phyloP scores from a whole-genome alignment of 2,113 vertebrate genomes.

The Hiodon alosoides region DNA sequence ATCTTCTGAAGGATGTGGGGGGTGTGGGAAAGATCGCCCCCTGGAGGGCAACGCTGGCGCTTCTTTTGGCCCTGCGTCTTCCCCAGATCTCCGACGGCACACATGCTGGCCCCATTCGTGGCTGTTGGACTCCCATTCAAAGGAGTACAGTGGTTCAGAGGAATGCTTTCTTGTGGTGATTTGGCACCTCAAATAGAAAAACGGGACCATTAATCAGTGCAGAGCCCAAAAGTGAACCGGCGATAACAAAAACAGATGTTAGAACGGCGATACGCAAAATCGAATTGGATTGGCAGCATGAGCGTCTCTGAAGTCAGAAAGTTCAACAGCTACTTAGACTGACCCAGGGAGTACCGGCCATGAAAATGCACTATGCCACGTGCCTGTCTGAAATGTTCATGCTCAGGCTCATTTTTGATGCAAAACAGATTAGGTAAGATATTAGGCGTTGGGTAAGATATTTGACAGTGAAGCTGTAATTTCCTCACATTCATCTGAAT shows the following conservation, averaged over 20 bases:
- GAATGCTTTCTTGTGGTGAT: not conserved
- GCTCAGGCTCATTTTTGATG: no score
- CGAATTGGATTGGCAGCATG: not conserved
- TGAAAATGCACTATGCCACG: not conserved
- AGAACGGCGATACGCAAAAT: not conserved
- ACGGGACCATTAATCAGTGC: not conserved
- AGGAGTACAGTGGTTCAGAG: constrained; percentile 1
- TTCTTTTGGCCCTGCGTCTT: not conserved
- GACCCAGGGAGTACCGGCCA: not conserved
- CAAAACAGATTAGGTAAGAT: no score
- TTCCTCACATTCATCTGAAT: not conserved
- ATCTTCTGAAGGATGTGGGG: not conserved
- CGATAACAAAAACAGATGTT: not conserved
- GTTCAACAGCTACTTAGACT: constrained; percentile 5
- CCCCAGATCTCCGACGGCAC: constrained; percentile 6
- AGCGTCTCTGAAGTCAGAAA: not conserved
- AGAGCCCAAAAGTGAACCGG: not conserved
- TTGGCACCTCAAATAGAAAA: constrained; percentile 2
- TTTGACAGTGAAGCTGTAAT: not conserved
- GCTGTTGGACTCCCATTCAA: constrained; percentile 12
- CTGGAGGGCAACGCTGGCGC: not conserved
- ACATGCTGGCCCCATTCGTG: not conserved
- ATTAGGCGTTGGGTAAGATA: no score
- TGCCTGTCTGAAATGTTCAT: not conserved
- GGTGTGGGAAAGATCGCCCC: not conserved